Evolutionary conservation across 1,140 invertebrate genomes (phyloP), one percentile per base, ranked within the genome.

Genomic region (Hylaeus anthracinus): DNA sequence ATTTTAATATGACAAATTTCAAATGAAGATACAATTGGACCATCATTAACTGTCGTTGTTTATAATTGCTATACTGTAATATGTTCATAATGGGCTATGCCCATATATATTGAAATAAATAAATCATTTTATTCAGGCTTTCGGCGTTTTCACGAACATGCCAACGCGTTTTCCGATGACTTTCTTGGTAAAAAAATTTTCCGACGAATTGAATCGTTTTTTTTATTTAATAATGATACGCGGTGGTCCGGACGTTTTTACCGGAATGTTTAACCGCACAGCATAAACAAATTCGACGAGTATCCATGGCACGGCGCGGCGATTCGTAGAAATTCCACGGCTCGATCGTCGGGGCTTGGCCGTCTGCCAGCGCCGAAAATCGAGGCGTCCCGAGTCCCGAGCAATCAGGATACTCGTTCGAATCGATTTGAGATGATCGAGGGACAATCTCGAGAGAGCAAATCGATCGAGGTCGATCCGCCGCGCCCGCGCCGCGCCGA

Each of bases 401-500:
- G 65, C 77, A 79, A 87, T 87, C 85, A 81, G 65, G 65, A 77
- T 81, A 71, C 81, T 72, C 73, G 75, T 85, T 82, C 82, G 71
- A 78, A 86, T 85, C 84, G 84, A 88, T 88, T 83, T 74, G 82
- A 84, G 82, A 72, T 79, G 82, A 86, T 82, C 84, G 86, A 85
- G 64, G 80, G 72, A 82, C 78, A 75, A 88, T 88, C 86, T 84
- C 82, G 81, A 15, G 61, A 43, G 61, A 64, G 79, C 79, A 82
- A 83, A 86, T 84, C 82, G 81, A 88, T 88, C 80, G 76, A 88
- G 85, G 82, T 72, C 88, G 80, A 88, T 79, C 60, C 74, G 73
- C 26, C 26, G 26, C 26, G 26, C 26, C 26, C 26, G 26, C 26
- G 26, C 26, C 26, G 26, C 26, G 26, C 67, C 75, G 72, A 65